Percentiles rank a stretch among this genome's conserved stretches.
Evolutionary conservation across 2,888 invertebrate genomes (phyloP).

Genomic region (Minunthozetes semirufus): DNA sequence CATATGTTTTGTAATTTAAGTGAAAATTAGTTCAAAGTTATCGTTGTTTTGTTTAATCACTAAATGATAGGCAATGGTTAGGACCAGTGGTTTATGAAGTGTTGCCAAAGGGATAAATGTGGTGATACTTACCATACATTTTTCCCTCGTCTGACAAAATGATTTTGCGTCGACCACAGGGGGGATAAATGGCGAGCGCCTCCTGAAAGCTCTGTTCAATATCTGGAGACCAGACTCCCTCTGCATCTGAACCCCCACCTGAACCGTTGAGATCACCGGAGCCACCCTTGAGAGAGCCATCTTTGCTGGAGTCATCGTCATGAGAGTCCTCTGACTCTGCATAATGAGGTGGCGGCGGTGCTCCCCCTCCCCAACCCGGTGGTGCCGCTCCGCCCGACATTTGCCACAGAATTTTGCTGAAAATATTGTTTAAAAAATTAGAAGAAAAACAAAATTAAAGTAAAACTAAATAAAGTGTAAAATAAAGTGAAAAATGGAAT

Average conservation of each 20-base stretch:
- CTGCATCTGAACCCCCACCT: constrained; percentile 65
- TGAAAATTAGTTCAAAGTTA: neutral
- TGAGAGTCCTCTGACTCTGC: constrained; percentile 36
- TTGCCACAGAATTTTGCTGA: neutral
- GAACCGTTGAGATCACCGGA: constrained; percentile 31
- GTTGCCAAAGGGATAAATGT: neutral
- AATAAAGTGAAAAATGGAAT: neutral
- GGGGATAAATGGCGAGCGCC: constrained; percentile 98
- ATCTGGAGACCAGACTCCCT: constrained; percentile 99
- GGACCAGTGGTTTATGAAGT: neutral
- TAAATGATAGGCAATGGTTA: too few species aligned
- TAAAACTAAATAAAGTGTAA: constrained; percentile 13
- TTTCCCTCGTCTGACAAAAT: constrained; percentile 99
- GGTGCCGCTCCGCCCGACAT: constrained; percentile 34
- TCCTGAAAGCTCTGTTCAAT: constrained; percentile 99
- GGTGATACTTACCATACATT: constrained; percentile 88
- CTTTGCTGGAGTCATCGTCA: constrained; percentile 38
- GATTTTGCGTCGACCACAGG: constrained; percentile 98
- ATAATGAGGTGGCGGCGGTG: constrained; percentile 26
- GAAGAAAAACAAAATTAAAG: neutral
- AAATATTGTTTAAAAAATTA: neutral
- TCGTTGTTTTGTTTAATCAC: too few species aligned
- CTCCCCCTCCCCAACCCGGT: constrained; percentile 28
- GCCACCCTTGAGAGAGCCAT: constrained; percentile 37
- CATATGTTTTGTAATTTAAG: neutral